phyloP scores from a whole-genome alignment of 1,140 invertebrate species.

The Magallana ariakensis region DNA sequence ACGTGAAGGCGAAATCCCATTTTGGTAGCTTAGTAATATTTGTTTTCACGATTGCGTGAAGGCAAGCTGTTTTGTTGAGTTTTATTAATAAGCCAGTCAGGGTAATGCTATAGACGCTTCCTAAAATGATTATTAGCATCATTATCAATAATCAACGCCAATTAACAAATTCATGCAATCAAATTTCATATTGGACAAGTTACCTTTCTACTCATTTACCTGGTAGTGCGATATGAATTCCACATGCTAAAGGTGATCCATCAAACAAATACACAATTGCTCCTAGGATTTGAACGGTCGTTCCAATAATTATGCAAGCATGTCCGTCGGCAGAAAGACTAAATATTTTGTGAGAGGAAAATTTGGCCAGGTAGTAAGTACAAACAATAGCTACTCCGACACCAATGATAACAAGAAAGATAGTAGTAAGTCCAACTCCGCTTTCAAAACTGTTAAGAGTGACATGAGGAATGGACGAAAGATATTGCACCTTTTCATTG shows the following conservation, averaged over 20 bases:
- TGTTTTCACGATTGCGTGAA: constrained; percentile 17
- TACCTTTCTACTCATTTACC: not conserved
- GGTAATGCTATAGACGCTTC: constrained; percentile 30
- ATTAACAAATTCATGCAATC: too few relatives aligned
- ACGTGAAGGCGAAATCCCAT: constrained; percentile 46
- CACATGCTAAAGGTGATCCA: constrained; percentile 28
- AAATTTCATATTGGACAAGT: too few relatives aligned
- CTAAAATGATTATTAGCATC: not conserved
- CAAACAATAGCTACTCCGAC: constrained; percentile 8
- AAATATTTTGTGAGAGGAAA: constrained; percentile 43
- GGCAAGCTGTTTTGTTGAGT: constrained; percentile 47
- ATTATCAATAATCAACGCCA: too few relatives aligned
- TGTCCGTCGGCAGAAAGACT: constrained; percentile 42
- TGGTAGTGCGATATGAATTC: constrained; percentile 34
- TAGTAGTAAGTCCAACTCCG: constrained; percentile 41
- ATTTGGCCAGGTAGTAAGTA: constrained; percentile 19
- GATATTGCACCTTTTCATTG: constrained; percentile 21
- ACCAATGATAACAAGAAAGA: constrained; percentile 36
- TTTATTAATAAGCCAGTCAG: constrained; percentile 29
- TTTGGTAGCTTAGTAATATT: constrained; percentile 21
- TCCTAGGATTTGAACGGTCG: not conserved
- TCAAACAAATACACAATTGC: constrained; percentile 38
- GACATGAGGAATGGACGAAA: constrained; percentile 16
- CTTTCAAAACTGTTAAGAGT: not conserved
- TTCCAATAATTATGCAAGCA: constrained; percentile 38